Evolutionary conservation across 1,140 invertebrate species (phyloP), one percentile per base, ranked within the genome.

Genomic region (Cardiocondyla obscurior): DNA sequence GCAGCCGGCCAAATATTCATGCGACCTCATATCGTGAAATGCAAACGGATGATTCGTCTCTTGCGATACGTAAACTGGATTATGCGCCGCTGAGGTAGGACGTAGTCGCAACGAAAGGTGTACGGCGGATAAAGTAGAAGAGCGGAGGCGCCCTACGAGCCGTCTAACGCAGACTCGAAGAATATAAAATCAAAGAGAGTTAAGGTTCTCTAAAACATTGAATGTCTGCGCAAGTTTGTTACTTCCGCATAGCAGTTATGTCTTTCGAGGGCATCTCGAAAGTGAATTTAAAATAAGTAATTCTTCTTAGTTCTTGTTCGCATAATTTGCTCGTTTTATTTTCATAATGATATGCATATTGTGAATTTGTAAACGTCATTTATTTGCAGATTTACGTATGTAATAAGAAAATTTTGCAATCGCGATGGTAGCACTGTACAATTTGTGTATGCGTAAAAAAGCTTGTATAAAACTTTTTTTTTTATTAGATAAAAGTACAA

Each of bases 1-100:
- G 90, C 90, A 91, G 85, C 30, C 86, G 70, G 85, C 90, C 89
- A 91, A 92, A 92, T 91, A 92, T 93, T 92, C 90, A 89, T 90
- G 84, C 82, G 85, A 88, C 81, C 87, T 87, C 84, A 84, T 90
- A 87, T 86, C 84, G 79, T 36, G 64, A 79, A 88, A 90, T 91
- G 84, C 76, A 86, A 69, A 88, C 69, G 74, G 82, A 87, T 74
- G 83, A 83, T 83, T 85, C 82, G 83, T 90, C 77, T 86, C 87
- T 84, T 65, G 84, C 64, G 77, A 82, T 85, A 79, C 82, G 77
- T 73, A 86, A 88, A 86, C 74, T 81, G 82, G 85, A 88, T 87
- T 82, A 88, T 74, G 57, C 64, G 42, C 44, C 49, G 51, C 51
- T 57, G 67, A 84, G 44, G 46, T n/a, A 14, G 70, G 72, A 33